Evolutionary conservation across 2,888 invertebrate species (phyloP).

Genomic region (Nomada ruficornis): DNA sequence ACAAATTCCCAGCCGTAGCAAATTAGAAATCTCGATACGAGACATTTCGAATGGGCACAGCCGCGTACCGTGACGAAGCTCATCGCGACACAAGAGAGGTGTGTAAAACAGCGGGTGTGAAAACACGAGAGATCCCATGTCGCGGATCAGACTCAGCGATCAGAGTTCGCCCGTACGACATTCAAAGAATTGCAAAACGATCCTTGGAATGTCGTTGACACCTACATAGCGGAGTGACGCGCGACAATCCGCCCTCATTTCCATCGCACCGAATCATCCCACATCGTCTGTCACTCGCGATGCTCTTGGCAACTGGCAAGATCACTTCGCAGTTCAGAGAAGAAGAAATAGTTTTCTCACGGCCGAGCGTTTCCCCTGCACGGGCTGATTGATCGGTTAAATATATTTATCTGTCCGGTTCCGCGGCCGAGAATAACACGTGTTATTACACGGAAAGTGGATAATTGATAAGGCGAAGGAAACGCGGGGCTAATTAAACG

Average conservation of each 20-base stretch:
- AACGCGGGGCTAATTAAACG: constrained; percentile 45
- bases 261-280: constrained; percentile 9
- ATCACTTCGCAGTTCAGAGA: neutral
- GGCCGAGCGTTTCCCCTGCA: neutral
- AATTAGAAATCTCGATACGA: constrained; percentile 16
- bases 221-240: constrained; percentile 68
- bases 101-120: constrained; percentile 35
- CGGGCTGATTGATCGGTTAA: constrained; percentile 43
- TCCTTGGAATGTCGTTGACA: constrained; percentile 64
- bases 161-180: neutral
- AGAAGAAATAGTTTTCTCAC: constrained; percentile 32
- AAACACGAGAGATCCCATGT: constrained; percentile 39
- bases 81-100: constrained; percentile 35
- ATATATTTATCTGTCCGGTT: constrained; percentile 35
- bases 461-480: constrained; percentile 54
- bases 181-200: constrained; percentile 37
- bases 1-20: constrained; percentile 6
- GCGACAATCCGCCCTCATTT: constrained; percentile 49
- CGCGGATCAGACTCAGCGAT: constrained; percentile 60
- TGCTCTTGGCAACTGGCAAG: constrained; percentile 3
- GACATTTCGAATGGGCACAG: constrained; percentile 35
- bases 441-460: constrained; percentile 48
- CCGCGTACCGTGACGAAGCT: constrained; percentile 39
- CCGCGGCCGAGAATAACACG: constrained; percentile 28
- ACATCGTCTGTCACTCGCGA: constrained; percentile 1